Base-by-base conservation (phyloP, 1,140 invertebrate species). In the Lepidotrigona ventralis region DNA sequence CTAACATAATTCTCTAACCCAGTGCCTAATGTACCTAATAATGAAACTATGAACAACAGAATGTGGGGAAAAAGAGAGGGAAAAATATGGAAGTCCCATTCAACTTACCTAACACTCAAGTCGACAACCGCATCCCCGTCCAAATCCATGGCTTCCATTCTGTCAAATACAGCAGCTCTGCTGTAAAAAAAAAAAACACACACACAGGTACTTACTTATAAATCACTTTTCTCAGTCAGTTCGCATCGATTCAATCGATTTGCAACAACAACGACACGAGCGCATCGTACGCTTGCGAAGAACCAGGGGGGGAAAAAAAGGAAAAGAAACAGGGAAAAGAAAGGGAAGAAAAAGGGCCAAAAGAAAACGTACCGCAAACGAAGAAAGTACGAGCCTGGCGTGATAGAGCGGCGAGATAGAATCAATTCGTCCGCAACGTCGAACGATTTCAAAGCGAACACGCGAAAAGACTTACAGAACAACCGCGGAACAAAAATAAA, bases 111-210 rank as follows among this genome's bases (percentile, higher is more conserved):
- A 86, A 97, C 95, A 93, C 96, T 97, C 75, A 97, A 94, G 94
- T 97, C 96, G 69, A 96, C 96, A 63, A 96, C 96, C 29, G 96
- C 95, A 91, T 96, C 96, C 85, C 96, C 96, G 90, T 95, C 95
- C 64, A 94, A 91, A 85, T 95, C 95, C 95, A 95, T 95, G 85
- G 95, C 95, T 93, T 96, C 96, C 95, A 96, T 96, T 88, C 85
- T 93, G 88, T 78, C 75, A 56, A 71, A 69, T 56, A 75, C 78
- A 68, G 76, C 72, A 71, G 83, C 29, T 85, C 87, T 87, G 80
- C 11, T n/a, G n/a, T n/a, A 82, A 89, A 64, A 17, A 85, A 39
- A 11, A 46, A 46, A 8, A 46, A 46, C 39, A 46, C 39, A 39
- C 26, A 85, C 66, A 66, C 26, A 72, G 33, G 53, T 69, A 56